Evolutionary conservation across 1,140 invertebrate genomes (phyloP), one percentile per base, ranked within the genome.

Genomic region (Aphis craccivora): DNA sequence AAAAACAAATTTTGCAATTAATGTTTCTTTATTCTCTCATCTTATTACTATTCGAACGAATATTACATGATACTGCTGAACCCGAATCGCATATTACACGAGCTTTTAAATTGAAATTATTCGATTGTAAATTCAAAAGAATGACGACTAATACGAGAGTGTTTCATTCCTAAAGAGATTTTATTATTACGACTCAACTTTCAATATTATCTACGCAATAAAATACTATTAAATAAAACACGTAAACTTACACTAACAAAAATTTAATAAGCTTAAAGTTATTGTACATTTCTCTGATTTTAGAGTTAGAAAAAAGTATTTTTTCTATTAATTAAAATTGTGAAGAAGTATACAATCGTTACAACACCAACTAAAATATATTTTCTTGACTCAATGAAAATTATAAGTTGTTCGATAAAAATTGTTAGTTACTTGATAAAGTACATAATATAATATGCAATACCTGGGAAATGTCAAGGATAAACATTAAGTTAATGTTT

Each of bases 1-100:
- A 35, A 87, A 51, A 88, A 88, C 87, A 88, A 51, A 88, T 88
- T 88, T 88, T 23, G 23, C 48, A 88, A 88, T 53, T 88, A 88
- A 53, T 53, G 8, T 53, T 35, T 53, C 20, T 23, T 51, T 53
- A 30, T 89, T 20, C 48, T 20, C 48, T 89, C 35, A 37, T 48
- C 45, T 30, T 87, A 30, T 87, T 48, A 48, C 30, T 30, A 30
- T 18, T 43, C 23, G 40, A 86, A 45, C 11, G 14, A 86, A 45
- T 43, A 43, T 14, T 67, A 67, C 23, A 67, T 30, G 30, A n/a
- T 60, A 9, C 55, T 67, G 30, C 11, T 67, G 11, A 67, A 67
- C 30, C 3, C 30, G 30, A n/a, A 67, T n/a, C 11, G 11, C 14
- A 67, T 67, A 67, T 67, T 67, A 67, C 4, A 67, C 14, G 4